These are phyloP conservation scores for Drosophila pectinifera DNA, from an alignment of 1,140 invertebrate species.

Conservation along the genomic window DNA sequence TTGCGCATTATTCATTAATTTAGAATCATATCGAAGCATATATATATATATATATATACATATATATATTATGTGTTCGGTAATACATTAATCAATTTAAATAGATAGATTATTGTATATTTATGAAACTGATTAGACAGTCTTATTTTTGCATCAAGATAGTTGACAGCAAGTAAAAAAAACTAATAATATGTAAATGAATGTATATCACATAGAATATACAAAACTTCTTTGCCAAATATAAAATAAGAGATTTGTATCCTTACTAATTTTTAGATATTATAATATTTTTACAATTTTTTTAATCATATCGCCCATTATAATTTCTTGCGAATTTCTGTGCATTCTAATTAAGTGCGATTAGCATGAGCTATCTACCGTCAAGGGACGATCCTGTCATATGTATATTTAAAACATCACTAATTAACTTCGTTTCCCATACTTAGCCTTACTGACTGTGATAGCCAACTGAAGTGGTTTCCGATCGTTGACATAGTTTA, in stretches of 20 bases:
- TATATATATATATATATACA: background rate
- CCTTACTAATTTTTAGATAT: background rate
- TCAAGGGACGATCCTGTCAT: background rate
- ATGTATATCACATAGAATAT: background rate
- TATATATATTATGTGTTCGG: too few species aligned
- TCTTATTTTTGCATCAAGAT: background rate
- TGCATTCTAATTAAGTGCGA: slow-evolving; percentile 11
- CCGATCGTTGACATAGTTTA: slow-evolving; percentile 6
- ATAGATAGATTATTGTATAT: background rate
- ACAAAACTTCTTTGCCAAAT: too few species aligned
- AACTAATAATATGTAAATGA: too few species aligned
- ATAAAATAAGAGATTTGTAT: too few species aligned
- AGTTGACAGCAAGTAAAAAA: too few species aligned
- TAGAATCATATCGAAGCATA: background rate
- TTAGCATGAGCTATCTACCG: background rate
- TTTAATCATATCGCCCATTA: slow-evolving; percentile 3
- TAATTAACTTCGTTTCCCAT: background rate
- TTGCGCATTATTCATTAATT: slow-evolving; percentile 1
- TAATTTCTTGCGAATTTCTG: background rate
- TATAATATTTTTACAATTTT: background rate
- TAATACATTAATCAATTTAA: background rate
- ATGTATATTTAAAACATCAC: background rate
- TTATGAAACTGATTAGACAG: background rate
- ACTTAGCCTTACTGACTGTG: background rate
- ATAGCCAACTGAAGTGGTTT: background rate